Evolutionary conservation across 2,888 invertebrate species (phyloP).

Genomic region (Caenorhabditis uteleia): DNA sequence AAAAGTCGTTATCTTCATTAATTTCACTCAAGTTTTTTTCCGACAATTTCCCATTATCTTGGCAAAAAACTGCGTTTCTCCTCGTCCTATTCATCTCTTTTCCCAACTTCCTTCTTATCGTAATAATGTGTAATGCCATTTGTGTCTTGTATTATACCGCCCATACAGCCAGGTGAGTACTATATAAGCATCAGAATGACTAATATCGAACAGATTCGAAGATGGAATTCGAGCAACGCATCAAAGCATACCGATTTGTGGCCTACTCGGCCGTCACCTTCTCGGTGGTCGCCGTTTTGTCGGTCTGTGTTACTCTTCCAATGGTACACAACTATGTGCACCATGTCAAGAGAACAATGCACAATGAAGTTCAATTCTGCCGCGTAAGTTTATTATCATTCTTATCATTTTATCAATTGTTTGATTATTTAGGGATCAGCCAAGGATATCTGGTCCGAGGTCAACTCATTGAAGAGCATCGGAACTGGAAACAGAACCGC

Average conservation of each 20-base stretch:
- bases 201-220: too few relatives aligned
- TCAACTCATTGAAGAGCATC: slow-evolving; percentile 49
- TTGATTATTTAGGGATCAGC: slow-evolving; percentile 35
- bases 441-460: slow-evolving; percentile 52
- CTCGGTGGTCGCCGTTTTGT: slow-evolving; percentile 52
- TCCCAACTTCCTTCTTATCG: too few relatives aligned
- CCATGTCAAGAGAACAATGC: slow-evolving; percentile 51
- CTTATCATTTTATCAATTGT: neutral
- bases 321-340: slow-evolving; percentile 55
- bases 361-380: slow-evolving; percentile 50
- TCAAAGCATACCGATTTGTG: slow-evolving; percentile 54
- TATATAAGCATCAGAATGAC: too few relatives aligned
- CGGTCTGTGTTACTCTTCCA: slow-evolving; percentile 49
- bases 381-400: slow-evolving; percentile 15
- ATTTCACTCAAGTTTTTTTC: too few relatives aligned
- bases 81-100: too few relatives aligned
- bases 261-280: slow-evolving; percentile 55
- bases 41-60: too few relatives aligned
- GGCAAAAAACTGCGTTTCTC: too few relatives aligned
- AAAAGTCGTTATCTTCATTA: too few relatives aligned
- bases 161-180: too few relatives aligned
- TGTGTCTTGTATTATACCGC: too few relatives aligned
- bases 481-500: slow-evolving; percentile 53
- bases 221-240: slow-evolving; percentile 49
- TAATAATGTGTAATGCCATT: too few relatives aligned